These are phyloP conservation scores for Macropus fuliginosus DNA, from an alignment of 2,797 vertebrate species.

Conservation along the genomic window DNA sequence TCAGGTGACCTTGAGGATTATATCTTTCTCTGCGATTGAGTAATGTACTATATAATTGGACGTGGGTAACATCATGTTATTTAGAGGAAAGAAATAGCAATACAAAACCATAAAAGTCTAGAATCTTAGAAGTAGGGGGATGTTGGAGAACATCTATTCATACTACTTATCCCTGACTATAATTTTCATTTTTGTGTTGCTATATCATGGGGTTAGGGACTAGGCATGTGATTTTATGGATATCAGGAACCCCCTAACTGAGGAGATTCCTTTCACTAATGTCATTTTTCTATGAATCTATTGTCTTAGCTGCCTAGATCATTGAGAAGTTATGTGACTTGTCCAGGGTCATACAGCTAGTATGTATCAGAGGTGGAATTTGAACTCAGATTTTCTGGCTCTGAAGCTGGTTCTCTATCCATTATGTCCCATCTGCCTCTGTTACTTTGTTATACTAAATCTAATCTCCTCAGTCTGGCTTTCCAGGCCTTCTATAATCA, in stretches of 20 bases:
- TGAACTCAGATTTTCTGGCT: background rate
- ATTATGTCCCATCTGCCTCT: background rate
- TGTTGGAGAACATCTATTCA: background rate
- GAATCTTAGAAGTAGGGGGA: background rate
- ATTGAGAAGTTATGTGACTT: background rate
- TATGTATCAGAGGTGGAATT: background rate
- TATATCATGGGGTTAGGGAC: background rate
- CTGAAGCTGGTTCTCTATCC: background rate
- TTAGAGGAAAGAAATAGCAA: background rate
- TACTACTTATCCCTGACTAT: background rate
- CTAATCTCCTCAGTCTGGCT: background rate
- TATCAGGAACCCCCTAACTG: background rate
- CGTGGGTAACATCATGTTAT: background rate
- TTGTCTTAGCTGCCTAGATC: background rate
- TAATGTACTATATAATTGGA: background rate
- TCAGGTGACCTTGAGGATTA: background rate
- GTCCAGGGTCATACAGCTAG: background rate
- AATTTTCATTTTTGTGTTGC: background rate
- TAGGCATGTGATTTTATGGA: background rate
- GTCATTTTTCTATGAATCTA: background rate
- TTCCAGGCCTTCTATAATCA: conserved; percentile 11
- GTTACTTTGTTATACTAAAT: background rate
- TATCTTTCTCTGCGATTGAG: background rate
- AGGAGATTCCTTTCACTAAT: background rate
- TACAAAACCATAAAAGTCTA: background rate